Percentiles rank a stretch among this genome's conserved stretches.
Evolutionary conservation across 2,888 invertebrate species (phyloP).

Genomic region (Melieria picta): DNA sequence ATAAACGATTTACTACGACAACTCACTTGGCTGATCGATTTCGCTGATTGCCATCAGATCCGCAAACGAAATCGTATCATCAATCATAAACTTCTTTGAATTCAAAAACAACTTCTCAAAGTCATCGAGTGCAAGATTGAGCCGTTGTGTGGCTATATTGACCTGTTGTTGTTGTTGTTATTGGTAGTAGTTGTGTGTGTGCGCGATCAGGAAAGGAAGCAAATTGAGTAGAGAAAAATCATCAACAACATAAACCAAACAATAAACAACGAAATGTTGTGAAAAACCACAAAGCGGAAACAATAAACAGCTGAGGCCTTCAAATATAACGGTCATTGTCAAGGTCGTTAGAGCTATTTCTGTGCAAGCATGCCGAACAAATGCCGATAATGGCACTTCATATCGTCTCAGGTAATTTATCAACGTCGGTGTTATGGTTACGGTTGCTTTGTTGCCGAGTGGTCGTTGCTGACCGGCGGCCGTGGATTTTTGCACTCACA

Average conservation of each 20-base stretch:
- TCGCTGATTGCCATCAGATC: constrained; percentile 81
- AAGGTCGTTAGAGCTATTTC: constrained; percentile 22
- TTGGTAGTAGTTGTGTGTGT: neutral
- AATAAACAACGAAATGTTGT: constrained; percentile 9
- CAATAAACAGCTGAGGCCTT: neutral
- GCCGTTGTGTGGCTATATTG: constrained; percentile 59
- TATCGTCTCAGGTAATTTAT: too few relatives aligned
- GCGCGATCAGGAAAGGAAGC: neutral
- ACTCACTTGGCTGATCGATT: constrained; percentile 79
- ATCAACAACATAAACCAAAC: constrained; percentile 3
- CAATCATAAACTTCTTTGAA: constrained; percentile 69
- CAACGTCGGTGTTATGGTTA: too few relatives aligned
- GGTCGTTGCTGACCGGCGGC: neutral
- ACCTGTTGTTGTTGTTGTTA: constrained; percentile 45
- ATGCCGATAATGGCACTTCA: too few relatives aligned
- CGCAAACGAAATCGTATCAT: constrained; percentile 74
- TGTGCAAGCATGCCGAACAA: neutral
- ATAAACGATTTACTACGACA: neutral
- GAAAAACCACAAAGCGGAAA: constrained; percentile 14
- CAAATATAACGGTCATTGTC: constrained; percentile 25
- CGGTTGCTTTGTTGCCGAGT: neutral
- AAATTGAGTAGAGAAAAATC: neutral
- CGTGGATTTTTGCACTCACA: constrained; percentile 50
- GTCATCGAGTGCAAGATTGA: constrained; percentile 70
- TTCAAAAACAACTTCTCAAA: constrained; percentile 70